Evolutionary conservation across 2,113 vertebrate species (phyloP).

Genomic region (Serinus canaria): DNA sequence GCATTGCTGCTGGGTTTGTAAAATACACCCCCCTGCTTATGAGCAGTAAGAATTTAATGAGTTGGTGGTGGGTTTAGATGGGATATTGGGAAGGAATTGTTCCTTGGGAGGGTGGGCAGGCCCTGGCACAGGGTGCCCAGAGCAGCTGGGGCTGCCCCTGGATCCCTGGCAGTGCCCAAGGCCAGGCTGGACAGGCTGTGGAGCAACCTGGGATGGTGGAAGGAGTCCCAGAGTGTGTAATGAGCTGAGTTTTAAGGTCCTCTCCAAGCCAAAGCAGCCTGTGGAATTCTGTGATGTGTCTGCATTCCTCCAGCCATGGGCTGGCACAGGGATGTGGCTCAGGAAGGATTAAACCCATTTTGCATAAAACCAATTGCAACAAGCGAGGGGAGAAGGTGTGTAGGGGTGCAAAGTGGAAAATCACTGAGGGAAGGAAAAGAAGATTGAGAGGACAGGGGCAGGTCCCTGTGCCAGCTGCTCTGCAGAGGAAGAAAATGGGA

Average conservation of each 20-base stretch:
- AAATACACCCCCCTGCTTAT: background rate
- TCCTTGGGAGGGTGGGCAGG: accelerated
- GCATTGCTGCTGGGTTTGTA: background rate
- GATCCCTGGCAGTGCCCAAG: background rate
- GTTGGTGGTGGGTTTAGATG: background rate
- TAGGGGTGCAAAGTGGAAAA: background rate
- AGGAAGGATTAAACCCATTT: background rate
- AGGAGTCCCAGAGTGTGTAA: background rate
- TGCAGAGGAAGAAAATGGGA: background rate
- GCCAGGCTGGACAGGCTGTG: background rate
- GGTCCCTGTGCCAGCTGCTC: background rate
- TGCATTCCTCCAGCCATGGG: background rate
- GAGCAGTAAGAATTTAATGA: background rate
- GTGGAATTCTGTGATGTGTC: background rate
- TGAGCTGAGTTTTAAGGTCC: background rate
- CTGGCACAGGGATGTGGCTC: background rate
- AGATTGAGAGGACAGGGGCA: background rate
- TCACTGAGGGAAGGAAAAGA: background rate
- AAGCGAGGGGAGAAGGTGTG: background rate
- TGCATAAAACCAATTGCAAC: background rate
- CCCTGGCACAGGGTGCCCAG: background rate
- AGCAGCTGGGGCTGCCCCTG: background rate
- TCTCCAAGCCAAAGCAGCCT: background rate
- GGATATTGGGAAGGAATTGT: background rate
- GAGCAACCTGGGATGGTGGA: accelerated